These are phyloP conservation scores for Drosophila ficusphila DNA, from an alignment of 1,140 invertebrate genomes.

Conservation along the genomic window DNA sequence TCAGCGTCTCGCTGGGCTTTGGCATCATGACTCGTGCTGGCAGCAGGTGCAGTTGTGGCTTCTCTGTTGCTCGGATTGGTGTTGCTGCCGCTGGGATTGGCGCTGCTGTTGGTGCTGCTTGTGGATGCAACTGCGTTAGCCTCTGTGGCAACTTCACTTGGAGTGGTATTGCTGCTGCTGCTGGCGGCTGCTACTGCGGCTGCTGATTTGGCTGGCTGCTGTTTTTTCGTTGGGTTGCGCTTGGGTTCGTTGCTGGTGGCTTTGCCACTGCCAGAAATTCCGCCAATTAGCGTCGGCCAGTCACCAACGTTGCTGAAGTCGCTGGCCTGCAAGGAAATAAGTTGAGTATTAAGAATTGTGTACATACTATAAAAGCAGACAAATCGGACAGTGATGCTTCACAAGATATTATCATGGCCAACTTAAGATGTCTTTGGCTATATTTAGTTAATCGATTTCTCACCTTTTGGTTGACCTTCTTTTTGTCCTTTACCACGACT, in stretches of 20 bases:
- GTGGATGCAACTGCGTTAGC: conserved; percentile 21
- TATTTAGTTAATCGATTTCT: conserved; percentile 19
- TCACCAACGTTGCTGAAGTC: conserved; percentile 90
- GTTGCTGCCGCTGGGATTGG: conserved; percentile 15
- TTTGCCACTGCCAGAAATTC: conserved; percentile 75
- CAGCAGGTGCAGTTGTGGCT: conserved; percentile 28
- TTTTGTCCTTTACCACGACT: conserved; percentile 86
- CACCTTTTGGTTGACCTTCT: conserved; percentile 88
- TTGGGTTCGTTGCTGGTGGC: conserved; percentile 79
- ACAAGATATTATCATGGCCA: not conserved
- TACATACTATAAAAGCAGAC: too few relatives aligned
- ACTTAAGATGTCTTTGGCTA: not conserved
- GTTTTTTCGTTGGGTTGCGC: conserved; percentile 72
- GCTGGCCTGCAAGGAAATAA: conserved; percentile 88
- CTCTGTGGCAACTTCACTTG: conserved; percentile 55
- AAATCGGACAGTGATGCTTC: not conserved
- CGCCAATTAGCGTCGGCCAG: conserved; percentile 89
- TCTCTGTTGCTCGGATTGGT: conserved; percentile 29
- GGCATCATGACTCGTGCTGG: conserved; percentile 75
- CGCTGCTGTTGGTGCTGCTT: conserved; percentile 18
- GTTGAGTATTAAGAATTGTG: conserved; percentile 8
- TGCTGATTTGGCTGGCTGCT: conserved; percentile 47
- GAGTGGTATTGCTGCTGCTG: conserved; percentile 37
- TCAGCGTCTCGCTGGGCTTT: conserved; percentile 73
- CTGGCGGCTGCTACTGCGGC: conserved; percentile 24